Evolutionary conservation across 2,113 vertebrate genomes (phyloP), one percentile per base, ranked within the genome.

Genomic region (Balaenoptera acutorostrata): DNA sequence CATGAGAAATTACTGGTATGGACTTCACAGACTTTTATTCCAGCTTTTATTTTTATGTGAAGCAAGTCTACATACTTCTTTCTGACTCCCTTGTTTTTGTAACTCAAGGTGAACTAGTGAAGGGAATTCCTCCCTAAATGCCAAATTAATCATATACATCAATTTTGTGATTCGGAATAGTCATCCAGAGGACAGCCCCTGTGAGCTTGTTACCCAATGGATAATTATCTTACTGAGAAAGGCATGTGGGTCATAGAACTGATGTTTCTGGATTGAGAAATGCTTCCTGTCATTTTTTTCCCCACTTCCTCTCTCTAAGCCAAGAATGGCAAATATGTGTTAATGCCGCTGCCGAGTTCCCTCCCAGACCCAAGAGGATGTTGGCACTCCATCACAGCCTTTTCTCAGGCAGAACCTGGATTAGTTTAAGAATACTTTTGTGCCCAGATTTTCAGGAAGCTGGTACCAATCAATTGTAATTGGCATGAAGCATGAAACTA

Each of bases 311-410:
- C 72, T 90, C 44, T 20, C 23, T n/a, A 68, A 96, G 95, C 86
- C 86, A 91, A 89, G 92, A 93, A 91, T 86, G 92, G 80, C 80
- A 92, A 90, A 29, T 90, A 77, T 86, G 93, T 82, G n/a, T 84
- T 87, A 66, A 82, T 0, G 5, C 63, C 6, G 8, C 71, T 59
- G 63, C 33, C 1, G 21, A 36, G 39, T 77, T 94, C 55, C 88
- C 77, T 71, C 88, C 87, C 66, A 86, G 46, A 31, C 87, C 74
- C 27, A 15, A 23, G 88, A 90, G 82, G 41, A 84, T 39, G 4
- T 10, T 94, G 88, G 81, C 80, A 77, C 18, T 75, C 55, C 75
- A 83, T 93, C 85, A 61, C 0, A 52, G 68, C 63, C 66, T 80
- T 57, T 33, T 41, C 75, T 27, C 1, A 1, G 88, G 36, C 36